Evolutionary conservation across 2,113 vertebrate genomes (phyloP), one percentile per base, ranked within the genome.

Genomic region (Chaetodon trifascialis): DNA sequence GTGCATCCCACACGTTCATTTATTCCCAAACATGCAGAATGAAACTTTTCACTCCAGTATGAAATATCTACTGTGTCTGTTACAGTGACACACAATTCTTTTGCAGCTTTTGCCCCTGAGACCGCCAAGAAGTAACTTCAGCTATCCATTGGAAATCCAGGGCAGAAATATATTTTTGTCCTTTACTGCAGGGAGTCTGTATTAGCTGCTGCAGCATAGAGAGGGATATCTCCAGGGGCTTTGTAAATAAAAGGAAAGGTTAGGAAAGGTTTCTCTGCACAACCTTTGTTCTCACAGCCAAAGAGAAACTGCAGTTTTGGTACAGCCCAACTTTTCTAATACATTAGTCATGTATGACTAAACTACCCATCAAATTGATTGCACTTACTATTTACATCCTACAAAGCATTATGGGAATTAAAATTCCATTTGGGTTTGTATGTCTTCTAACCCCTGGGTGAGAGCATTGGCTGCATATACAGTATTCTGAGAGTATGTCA

Each of bases 161-260:
- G 86, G 67, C 79, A 83, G 38, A 36, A 63, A 38, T 55, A 25
- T 85, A 76, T 87, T 85, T 40, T 75, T 54, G 58, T 76, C 84
- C 55, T 68, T 14, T 10, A 4, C 89, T 68, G 80, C 75, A 64
- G 51, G 10, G 25, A 65, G 21, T 63, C 52, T 54, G 17, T 38
- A 11, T 23, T 9, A 87, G 44, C 59, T 47, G 12, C 70, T 71
- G 60, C 77, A 76, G 73, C 55, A 72, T 0, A 19, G 34, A 25
- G 4, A 14, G 4, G 38, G 10, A 66, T 25, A 23, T 74, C 55
- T 80, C 46, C 52, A 19, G 15, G 59, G 79, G 1, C 10, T 42
- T 59, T 30, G 49, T 44, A 15, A 34, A 71, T 42, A 64, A 49
- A 42, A 54, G 17, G 68, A 47, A 46, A 17, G n/a, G 1, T 40